phyloP scores from a whole-genome alignment of 2,797 vertebrate genomes.

The Melanotaenia nigrans region DNA sequence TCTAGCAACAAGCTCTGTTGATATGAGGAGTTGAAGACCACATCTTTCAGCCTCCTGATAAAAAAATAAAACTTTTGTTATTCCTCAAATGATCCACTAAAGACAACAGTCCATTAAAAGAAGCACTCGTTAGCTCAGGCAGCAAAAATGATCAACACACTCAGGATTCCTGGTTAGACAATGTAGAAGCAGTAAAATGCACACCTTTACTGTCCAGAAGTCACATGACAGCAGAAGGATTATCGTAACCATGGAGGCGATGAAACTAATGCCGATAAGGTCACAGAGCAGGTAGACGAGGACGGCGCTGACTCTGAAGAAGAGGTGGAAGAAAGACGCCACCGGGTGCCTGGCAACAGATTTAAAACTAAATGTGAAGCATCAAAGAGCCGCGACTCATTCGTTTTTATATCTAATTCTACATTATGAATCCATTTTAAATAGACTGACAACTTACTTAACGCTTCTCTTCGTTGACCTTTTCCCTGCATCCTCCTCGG shows the following conservation, averaged over 20 bases:
- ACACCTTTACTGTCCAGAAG: slow-evolving; percentile 97
- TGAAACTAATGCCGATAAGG: slow-evolving; percentile 86
- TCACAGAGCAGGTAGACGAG: slow-evolving; percentile 92
- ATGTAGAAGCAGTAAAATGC: neutral
- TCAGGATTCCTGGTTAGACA: neutral
- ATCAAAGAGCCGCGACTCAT: neutral
- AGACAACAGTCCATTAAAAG: neutral
- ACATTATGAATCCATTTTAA: too few relatives aligned
- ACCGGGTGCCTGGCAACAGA: slow-evolving; percentile 87
- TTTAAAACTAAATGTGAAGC: neutral
- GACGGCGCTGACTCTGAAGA: slow-evolving; percentile 90
- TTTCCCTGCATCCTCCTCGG: slow-evolving; percentile 87
- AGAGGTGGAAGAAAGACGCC: slow-evolving; percentile 95
- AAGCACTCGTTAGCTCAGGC: too few relatives aligned
- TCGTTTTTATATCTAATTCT: too few relatives aligned
- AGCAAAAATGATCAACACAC: too few relatives aligned
- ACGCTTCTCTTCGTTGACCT: slow-evolving; percentile 84
- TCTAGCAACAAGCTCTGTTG: too few relatives aligned
- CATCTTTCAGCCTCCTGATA: too few relatives aligned
- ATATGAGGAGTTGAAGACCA: too few relatives aligned
- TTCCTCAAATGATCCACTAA: too few relatives aligned
- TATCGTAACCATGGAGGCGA: slow-evolving; percentile 94
- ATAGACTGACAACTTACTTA: slow-evolving; percentile 77
- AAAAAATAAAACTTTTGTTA: too few relatives aligned
- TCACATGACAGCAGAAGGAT: slow-evolving; percentile 95